These are phyloP conservation scores for Vulpes lagopus DNA, from an alignment of 2,113 vertebrate species.

Conservation along the genomic window DNA sequence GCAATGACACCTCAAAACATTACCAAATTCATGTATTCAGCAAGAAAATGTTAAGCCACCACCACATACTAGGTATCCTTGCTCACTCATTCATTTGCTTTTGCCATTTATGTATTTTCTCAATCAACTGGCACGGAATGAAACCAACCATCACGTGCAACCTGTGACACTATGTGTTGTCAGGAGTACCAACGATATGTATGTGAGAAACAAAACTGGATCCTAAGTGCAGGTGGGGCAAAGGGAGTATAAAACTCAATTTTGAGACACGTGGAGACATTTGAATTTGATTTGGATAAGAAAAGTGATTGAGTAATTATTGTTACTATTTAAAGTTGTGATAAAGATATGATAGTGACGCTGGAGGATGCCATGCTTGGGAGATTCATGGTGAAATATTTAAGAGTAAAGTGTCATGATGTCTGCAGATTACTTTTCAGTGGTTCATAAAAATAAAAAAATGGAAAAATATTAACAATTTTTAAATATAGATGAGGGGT, in stretches of 20 bases:
- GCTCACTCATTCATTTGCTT: neutral
- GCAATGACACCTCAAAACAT: neutral
- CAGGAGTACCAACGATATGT: neutral
- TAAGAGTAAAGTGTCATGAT: neutral
- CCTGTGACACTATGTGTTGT: neutral
- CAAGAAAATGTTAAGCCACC: constrained; percentile 23
- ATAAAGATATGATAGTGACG: neutral
- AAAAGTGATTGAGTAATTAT: neutral
- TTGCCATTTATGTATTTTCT: neutral
- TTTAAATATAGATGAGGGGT: neutral
- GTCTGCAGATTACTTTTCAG: neutral
- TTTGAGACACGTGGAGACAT: neutral
- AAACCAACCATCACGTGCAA: neutral
- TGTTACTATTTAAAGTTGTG: neutral
- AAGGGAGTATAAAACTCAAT: neutral
- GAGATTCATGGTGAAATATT: neutral
- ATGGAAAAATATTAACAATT: neutral
- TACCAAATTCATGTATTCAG: neutral
- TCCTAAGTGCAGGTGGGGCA: neutral
- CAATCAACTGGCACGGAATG: neutral
- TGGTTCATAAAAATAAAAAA: neutral
- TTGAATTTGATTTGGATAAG: neutral
- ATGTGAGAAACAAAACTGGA: neutral
- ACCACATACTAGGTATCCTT: neutral
- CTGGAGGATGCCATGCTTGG: neutral